Conservation (phyloP, 2,888 invertebrate species). For the Nephrotoma flavescens region DNA sequence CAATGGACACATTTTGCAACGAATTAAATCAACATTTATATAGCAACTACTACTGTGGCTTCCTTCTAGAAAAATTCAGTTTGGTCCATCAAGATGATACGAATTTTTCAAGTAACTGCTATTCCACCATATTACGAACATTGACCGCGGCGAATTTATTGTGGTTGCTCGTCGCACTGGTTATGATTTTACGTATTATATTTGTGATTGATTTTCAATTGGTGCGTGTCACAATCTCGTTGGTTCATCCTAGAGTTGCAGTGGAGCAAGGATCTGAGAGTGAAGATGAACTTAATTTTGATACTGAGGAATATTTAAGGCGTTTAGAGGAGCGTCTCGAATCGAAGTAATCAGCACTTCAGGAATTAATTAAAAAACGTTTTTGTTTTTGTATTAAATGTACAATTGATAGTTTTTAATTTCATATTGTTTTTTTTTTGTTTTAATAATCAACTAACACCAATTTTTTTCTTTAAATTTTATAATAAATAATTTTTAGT, state of each 20-base stretch:
- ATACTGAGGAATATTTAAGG: neutral
- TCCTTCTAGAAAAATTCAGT: neutral
- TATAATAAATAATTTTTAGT: neutral
- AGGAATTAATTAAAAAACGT: neutral
- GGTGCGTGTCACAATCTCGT: neutral
- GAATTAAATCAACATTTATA: neutral
- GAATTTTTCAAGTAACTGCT: neutral
- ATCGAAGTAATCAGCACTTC: neutral
- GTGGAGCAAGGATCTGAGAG: neutral
- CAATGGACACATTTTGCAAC: neutral
- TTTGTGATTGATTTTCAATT: constrained; percentile 5
- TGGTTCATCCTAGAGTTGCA: neutral
- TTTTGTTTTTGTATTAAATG: neutral
- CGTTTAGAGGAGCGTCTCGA: too few species aligned
- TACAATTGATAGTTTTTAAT: constrained; percentile 2
- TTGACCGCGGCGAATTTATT: neutral
- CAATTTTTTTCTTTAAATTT: neutral
- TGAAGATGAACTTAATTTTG: neutral
- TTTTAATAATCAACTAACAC: neutral
- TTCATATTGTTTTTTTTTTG: constrained; percentile 5
- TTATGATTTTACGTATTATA: neutral
- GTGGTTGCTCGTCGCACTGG: neutral
- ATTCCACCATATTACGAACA: neutral
- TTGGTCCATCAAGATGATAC: neutral
- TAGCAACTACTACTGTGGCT: neutral